A percentile compares a stretch with the other conserved stretches of the same genome.
phyloP scores from a whole-genome alignment of 1,140 invertebrate species.

The Tenebrio molitor region DNA sequence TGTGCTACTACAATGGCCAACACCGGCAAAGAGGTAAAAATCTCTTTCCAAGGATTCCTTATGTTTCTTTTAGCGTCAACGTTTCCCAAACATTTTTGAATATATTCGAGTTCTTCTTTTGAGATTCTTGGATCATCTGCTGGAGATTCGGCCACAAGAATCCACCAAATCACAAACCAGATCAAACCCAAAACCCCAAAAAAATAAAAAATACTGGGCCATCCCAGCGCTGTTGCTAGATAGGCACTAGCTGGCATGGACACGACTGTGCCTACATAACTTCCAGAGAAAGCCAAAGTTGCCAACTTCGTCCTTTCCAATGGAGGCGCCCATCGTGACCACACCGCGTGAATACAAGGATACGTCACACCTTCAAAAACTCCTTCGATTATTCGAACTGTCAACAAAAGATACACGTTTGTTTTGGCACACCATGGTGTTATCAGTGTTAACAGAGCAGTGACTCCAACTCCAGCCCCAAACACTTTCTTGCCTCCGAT shows the following conservation, averaged over 20 bases:
- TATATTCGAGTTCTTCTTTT: conserved; percentile 81
- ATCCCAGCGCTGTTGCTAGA: conserved; percentile 80
- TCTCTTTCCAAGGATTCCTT: conserved; percentile 80
- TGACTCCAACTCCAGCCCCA: conserved; percentile 83
- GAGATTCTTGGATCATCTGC: conserved; percentile 81
- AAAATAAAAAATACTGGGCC: conserved; percentile 90
- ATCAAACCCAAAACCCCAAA: conserved; percentile 78
- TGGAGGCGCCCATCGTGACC: conserved; percentile 89
- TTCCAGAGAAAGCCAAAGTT: conserved; percentile 85
- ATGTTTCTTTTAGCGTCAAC: conserved; percentile 21
- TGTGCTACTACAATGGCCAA: conserved; percentile 93
- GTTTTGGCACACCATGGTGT: conserved; percentile 83
- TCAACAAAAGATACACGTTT: conserved; percentile 79
- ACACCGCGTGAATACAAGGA: conserved; percentile 90
- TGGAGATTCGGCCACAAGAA: conserved; percentile 81
- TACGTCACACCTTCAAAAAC: conserved; percentile 92
- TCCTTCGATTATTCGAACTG: conserved; percentile 85
- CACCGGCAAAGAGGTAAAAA: conserved; percentile 87
- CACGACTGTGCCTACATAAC: conserved; percentile 85
- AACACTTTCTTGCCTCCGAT: conserved; percentile 77
- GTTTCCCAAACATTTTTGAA: conserved; percentile 69
- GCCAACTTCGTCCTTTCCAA: conserved; percentile 82
- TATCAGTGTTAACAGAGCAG: conserved; percentile 85
- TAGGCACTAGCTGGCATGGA: conserved; percentile 82
- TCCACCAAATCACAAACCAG: conserved; percentile 79